phyloP scores from a whole-genome alignment of 2,113 vertebrate genomes.

The Beaufortia kweichowensis region DNA sequence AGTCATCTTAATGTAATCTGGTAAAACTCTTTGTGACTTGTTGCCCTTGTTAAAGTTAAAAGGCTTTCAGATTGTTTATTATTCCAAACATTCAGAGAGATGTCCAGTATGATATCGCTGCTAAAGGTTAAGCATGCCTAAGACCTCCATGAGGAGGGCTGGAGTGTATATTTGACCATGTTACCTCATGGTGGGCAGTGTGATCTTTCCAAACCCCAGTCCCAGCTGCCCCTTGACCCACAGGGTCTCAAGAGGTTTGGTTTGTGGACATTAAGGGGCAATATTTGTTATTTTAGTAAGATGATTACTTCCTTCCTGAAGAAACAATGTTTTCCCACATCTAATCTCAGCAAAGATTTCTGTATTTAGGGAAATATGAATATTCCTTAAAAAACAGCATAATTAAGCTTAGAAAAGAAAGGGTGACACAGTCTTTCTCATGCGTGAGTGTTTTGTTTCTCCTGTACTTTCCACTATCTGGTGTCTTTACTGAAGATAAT shows the following conservation, averaged over 20 bases:
- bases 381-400: neutral
- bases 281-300: slow-evolving; percentile 47
- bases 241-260: slow-evolving; percentile 26
- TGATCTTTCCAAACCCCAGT: slow-evolving; percentile 33
- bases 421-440: neutral
- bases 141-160: slow-evolving; percentile 12
- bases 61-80: neutral
- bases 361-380: neutral
- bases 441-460: neutral
- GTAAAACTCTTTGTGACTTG: no score
- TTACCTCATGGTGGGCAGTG: slow-evolving; percentile 42
- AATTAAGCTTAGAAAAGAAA: neutral
- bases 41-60: neutral
- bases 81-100: neutral
- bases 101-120: neutral
- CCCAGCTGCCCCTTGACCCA: slow-evolving; percentile 33
- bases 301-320: slow-evolving; percentile 35
- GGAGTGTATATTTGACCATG: slow-evolving; percentile 44
- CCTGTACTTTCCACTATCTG: neutral
- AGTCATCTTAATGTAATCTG: no score
- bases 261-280: slow-evolving; percentile 41
- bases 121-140: neutral
- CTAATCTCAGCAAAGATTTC: neutral
- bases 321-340: neutral
- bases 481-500: neutral